phyloP scores from a whole-genome alignment of 2,797 vertebrate species.

The Poecilia velifera region DNA sequence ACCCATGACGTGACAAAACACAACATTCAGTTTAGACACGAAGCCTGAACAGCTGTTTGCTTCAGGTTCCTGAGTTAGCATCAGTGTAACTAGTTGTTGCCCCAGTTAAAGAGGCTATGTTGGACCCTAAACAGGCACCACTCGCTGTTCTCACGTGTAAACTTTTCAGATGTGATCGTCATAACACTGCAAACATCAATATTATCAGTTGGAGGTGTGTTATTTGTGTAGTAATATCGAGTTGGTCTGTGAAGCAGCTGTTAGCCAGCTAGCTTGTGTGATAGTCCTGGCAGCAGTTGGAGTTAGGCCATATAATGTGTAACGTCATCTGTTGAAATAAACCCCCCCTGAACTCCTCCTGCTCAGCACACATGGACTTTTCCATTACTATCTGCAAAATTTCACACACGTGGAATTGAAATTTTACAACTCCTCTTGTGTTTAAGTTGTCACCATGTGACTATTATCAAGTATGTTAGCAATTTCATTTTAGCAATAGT shows the following conservation, averaged over 20 bases:
- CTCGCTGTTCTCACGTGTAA: background rate
- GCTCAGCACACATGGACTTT: slow-evolving; percentile 56
- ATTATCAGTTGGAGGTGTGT: background rate
- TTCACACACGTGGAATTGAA: background rate
- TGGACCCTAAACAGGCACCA: background rate
- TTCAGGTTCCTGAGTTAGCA: slow-evolving; percentile 43
- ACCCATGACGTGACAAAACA: slow-evolving; percentile 18
- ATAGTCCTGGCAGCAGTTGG: slow-evolving; percentile 49
- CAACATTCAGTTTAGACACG: slow-evolving; percentile 5
- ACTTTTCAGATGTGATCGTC: background rate
- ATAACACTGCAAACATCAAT: background rate
- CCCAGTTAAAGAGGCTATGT: slow-evolving; percentile 16
- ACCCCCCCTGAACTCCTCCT: slow-evolving; percentile 51
- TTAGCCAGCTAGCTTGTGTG: slow-evolving; percentile 54
- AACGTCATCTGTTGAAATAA: slow-evolving; percentile 75
- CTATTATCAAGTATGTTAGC: background rate
- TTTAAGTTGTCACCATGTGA: background rate
- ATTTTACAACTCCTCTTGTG: background rate
- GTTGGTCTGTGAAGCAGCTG: slow-evolving; percentile 29
- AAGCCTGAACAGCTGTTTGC: slow-evolving; percentile 18
- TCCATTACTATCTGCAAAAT: slow-evolving; percentile 35
- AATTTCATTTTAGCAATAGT: background rate
- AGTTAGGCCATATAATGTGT: slow-evolving; percentile 71
- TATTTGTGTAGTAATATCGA: background rate
- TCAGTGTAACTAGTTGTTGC: slow-evolving; percentile 20